phyloP scores from a whole-genome alignment of 2,113 vertebrate genomes.

The Zosterops japonicus region DNA sequence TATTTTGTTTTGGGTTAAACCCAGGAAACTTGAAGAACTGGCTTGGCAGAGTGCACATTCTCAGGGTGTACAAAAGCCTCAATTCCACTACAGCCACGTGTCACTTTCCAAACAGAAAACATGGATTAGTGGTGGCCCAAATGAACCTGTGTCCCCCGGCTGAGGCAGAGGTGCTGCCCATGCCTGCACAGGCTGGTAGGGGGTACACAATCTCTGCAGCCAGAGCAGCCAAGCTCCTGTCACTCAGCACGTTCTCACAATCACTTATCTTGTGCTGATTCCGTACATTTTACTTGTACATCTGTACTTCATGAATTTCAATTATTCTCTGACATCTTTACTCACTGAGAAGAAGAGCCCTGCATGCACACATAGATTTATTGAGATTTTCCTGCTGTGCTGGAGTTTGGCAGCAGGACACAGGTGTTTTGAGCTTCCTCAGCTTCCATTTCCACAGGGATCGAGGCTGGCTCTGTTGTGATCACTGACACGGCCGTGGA shows the following conservation, averaged over 20 bases:
- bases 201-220: rapidly evolving
- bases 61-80: not conserved
- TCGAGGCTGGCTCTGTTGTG: constrained; percentile 82
- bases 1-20: not conserved
- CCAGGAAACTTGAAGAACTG: not conserved
- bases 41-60: not conserved
- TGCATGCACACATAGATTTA: rapidly evolving
- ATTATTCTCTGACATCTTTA: not conserved
- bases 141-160: rapidly evolving
- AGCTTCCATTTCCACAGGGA: constrained; percentile 57
- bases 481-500: constrained; percentile 82
- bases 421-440: not conserved
- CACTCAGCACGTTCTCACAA: not conserved
- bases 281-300: not conserved
- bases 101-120: not conserved
- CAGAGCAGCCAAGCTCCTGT: not conserved
- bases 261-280: not conserved
- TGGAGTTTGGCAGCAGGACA: not conserved
- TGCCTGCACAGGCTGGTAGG: not conserved
- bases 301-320: not conserved
- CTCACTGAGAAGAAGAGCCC: not conserved
- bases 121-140: not conserved
- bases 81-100: not conserved
- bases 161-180: not conserved
- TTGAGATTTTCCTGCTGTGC: not conserved